Base-by-base conservation (phyloP, 64 coral and sea anemone genomes). In the Pocillopora damicornis region DNA sequence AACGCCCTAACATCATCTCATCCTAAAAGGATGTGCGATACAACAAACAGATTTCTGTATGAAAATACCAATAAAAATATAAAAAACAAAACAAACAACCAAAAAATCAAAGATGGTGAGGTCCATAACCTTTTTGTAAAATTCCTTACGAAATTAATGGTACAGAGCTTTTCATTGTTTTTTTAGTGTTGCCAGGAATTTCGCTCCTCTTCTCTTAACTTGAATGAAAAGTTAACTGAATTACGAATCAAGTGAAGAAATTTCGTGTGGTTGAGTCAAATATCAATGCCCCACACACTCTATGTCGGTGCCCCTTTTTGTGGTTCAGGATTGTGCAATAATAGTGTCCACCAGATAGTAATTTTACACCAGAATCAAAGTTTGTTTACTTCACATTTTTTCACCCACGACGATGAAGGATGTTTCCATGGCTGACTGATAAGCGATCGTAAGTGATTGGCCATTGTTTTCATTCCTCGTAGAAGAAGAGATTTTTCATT, bases 321-420 rank as follows among this genome's bases (percentile, higher is more conserved):
- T 45, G 75, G 75, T 77, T 56, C 75, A 20, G 37, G 20, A 20
- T 77, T 56, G 4, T 56, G 56, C 57, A 74, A 15, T 75, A 75
- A 37, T 37, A 30, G 30, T 11, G 18, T 17, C 16, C 1, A 9
- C 45, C 16, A 22, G 37, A 77, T 56, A 77, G 45, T 42, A 7
- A 57, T 77, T 77, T 51, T 56, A 77, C 15, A 37, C 57, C 75
- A 77, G 17, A 77, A 77, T 77, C 22, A 77, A 58, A 42, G 16
- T 57, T 57, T 77, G 35, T 77, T 77, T 77, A 45, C 75, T 37
- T 57, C 75, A 15, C 75, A 11, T 2, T 20, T 58, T 77, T 77
- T 57, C 56, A 57, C 57, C 38, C 45, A 17, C 42, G 13, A 77
- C 9, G 13, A 75, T 3, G 36, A 15, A 14, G 36, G 36, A 37